Evolutionary conservation across 2,113 vertebrate genomes (phyloP).

Genomic region (Actenoides lindsayi): DNA sequence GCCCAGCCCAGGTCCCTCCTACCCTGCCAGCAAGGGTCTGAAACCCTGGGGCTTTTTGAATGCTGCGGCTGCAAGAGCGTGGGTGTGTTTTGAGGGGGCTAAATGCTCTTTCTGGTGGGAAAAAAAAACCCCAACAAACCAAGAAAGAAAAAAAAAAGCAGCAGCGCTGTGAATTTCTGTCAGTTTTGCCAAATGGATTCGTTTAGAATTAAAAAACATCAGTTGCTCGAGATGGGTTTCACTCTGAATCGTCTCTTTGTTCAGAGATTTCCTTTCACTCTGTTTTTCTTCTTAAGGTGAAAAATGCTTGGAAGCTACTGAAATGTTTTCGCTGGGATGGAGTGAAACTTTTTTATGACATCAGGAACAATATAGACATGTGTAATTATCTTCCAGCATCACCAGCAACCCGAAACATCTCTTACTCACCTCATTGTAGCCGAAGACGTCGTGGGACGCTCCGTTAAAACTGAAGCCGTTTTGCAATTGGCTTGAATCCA

Average conservation of each 20-base stretch:
- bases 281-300: neutral
- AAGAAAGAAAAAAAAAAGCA: neutral
- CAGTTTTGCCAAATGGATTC: constrained; percentile 24
- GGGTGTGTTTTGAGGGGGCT: neutral
- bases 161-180: neutral
- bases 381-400: constrained; percentile 38
- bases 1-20: neutral
- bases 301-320: neutral
- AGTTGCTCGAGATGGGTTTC: constrained; percentile 8
- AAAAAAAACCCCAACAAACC: neutral
- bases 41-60: neutral
- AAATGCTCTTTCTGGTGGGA: neutral
- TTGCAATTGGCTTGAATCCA: constrained; percentile 23
- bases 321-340: constrained; percentile 14
- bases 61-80: neutral
- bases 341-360: constrained; percentile 11
- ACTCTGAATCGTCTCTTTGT: constrained; percentile 12
- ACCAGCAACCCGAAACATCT: constrained; percentile 31
- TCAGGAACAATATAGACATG: neutral
- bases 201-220: constrained; percentile 23
- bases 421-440: constrained; percentile 2
- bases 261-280: constrained; percentile 24
- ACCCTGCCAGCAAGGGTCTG: neutral
- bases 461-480: neutral
- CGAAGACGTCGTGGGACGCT: constrained; percentile 1